phyloP scores from a whole-genome alignment of 2,113 vertebrate species.

The Cololabis saira region DNA sequence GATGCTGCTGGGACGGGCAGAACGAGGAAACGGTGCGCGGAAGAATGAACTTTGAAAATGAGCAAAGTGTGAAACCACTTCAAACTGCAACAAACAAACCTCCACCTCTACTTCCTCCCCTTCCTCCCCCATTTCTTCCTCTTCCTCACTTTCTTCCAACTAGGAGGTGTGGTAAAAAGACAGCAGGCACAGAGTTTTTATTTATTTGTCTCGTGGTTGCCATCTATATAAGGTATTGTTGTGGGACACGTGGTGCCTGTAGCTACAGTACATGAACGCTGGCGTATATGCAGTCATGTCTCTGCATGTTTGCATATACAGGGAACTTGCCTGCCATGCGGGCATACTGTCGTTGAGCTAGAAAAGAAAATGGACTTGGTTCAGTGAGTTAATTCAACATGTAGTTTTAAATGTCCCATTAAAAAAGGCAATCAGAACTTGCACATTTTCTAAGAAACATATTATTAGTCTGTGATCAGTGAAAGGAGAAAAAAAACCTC shows the following conservation, averaged over 20 bases:
- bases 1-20: constrained; percentile 7
- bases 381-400: no score
- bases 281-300: constrained; percentile 53
- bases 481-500: no score
- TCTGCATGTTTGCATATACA: constrained; percentile 48
- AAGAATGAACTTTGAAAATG: constrained; percentile 9
- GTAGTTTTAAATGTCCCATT: no score
- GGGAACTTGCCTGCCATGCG: constrained; percentile 63
- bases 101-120: constrained; percentile 62
- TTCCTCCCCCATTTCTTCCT: constrained; percentile 65
- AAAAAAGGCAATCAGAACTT: no score
- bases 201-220: not conserved
- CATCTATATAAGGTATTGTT: not conserved
- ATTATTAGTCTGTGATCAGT: no score
- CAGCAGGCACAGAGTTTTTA: constrained; percentile 23
- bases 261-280: not conserved
- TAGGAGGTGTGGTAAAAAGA: constrained; percentile 54
- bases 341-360: constrained; percentile 54
- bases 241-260: not conserved
- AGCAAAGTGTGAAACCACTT: constrained; percentile 11
- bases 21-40: not conserved
- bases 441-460: no score
- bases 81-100: constrained; percentile 67
- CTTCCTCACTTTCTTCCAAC: constrained; percentile 75
- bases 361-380: constrained; percentile 27